phyloP scores from a whole-genome alignment of 2,888 invertebrate species.

The Chymomyza amoena region DNA sequence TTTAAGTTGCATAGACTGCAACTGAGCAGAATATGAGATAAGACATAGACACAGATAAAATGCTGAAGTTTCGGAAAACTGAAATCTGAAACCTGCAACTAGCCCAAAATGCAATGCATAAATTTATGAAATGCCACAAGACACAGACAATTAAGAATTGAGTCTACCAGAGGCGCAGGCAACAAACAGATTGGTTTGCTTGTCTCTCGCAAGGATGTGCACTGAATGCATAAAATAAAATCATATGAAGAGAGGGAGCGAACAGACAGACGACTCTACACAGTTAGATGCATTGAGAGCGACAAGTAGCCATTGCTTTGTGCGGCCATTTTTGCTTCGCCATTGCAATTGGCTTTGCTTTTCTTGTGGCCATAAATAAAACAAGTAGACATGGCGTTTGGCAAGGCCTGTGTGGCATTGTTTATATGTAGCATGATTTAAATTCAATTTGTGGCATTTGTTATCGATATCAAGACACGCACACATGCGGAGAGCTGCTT shows the following conservation, averaged over 20 bases:
- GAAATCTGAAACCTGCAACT: neutral
- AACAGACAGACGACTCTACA: neutral
- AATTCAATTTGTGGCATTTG: conserved; percentile 70
- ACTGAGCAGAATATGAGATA: neutral
- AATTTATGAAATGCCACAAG: conserved; percentile 60
- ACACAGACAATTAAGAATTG: conserved; percentile 64
- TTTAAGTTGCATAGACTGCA: neutral
- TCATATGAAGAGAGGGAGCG: conserved; percentile 3
- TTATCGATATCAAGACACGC: conserved; percentile 67
- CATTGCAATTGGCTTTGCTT: conserved; percentile 12
- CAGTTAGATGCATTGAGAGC: neutral
- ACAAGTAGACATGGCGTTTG: conserved; percentile 48
- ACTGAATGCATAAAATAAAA: conserved; percentile 68
- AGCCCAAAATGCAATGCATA: conserved; percentile 66
- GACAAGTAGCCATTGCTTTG: conserved; percentile 26
- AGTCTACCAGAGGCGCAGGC: neutral
- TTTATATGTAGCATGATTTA: conserved; percentile 62
- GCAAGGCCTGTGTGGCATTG: conserved; percentile 14
- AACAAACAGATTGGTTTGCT: conserved; percentile 59
- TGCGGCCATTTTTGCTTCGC: conserved; percentile 9
- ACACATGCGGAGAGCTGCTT: conserved; percentile 6
- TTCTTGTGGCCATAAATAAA: conserved; percentile 59
- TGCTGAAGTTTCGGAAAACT: neutral
- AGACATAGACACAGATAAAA: neutral
- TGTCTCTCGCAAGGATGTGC: conserved; percentile 64